phyloP scores from a whole-genome alignment of 1,140 invertebrate species.

The Grapholita molesta region DNA sequence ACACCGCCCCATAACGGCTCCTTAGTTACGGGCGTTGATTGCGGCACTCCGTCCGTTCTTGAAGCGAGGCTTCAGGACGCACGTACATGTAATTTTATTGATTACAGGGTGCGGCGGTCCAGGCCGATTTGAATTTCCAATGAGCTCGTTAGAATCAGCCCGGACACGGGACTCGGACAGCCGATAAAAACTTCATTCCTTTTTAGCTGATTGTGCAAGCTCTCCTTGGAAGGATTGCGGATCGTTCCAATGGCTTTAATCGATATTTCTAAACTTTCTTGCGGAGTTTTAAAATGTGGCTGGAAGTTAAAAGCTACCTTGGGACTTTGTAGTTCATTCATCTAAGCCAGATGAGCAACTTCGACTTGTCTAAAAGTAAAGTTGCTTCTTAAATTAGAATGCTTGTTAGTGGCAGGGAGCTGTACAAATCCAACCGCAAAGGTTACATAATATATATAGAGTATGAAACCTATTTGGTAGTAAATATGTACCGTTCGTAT shows the following conservation, averaged over 20 bases:
- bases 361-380: neutral
- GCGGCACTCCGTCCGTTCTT: slow-evolving; percentile 13
- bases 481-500: neutral
- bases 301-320: neutral
- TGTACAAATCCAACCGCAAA: too few relatives aligned
- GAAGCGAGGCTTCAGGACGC: slow-evolving; percentile 53
- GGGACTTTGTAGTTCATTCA: neutral
- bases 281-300: neutral
- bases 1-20: neutral
- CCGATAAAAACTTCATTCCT: slow-evolving; percentile 65
- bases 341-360: neutral
- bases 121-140: slow-evolving; percentile 73
- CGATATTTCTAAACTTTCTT: slow-evolving; percentile 24
- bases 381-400: neutral
- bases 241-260: slow-evolving; percentile 48
- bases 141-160: slow-evolving; percentile 69
- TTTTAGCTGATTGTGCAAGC: slow-evolving; percentile 52
- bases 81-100: slow-evolving; percentile 77
- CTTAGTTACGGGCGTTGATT: slow-evolving; percentile 8
- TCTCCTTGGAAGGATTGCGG: slow-evolving; percentile 30
- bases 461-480: neutral
- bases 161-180: slow-evolving; percentile 49
- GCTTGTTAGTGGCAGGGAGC: too few relatives aligned
- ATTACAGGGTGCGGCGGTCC: slow-evolving; percentile 66
- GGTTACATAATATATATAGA: too few relatives aligned